These are phyloP conservation scores for Lasioglossum oenotherae DNA, from an alignment of 2,888 invertebrate genomes.

Conservation along the genomic window DNA sequence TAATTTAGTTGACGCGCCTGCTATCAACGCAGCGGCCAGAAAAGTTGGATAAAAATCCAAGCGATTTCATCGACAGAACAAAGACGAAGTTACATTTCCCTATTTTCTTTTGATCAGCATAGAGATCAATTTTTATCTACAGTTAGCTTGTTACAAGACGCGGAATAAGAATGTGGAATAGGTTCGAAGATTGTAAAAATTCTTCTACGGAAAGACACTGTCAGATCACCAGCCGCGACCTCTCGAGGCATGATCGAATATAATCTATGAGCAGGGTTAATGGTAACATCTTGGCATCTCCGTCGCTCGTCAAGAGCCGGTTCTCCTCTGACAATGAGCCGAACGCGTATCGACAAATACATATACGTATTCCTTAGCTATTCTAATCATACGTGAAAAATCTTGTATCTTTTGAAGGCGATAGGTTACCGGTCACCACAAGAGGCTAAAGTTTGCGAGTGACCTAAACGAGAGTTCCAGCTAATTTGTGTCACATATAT, in stretches of 20 bases:
- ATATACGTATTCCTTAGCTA: constrained; percentile 50
- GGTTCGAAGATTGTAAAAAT: not conserved
- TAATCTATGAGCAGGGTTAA: constrained; percentile 51
- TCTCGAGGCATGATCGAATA: constrained; percentile 44
- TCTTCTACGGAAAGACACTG: not conserved
- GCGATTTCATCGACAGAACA: not conserved
- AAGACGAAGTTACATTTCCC: not conserved
- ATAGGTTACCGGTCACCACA: constrained; percentile 52
- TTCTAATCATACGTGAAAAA: constrained; percentile 53
- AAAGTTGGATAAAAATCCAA: not conserved
- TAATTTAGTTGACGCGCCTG: no score
- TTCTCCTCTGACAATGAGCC: constrained; percentile 35
- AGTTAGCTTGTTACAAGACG: no score
- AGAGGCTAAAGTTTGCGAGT: constrained; percentile 42
- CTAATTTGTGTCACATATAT: constrained; percentile 34
- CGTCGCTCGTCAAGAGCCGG: constrained; percentile 26
- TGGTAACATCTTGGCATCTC: constrained; percentile 37
- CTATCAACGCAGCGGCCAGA: no score
- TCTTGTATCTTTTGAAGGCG: constrained; percentile 44
- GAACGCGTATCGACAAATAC: constrained; percentile 32
- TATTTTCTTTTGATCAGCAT: not conserved
- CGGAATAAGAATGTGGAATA: no score
- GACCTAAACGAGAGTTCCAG: constrained; percentile 44
- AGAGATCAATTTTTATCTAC: not conserved
- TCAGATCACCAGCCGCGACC: not conserved